Evolutionary conservation across 2,888 invertebrate genomes (phyloP).

Genomic region (Drosophila setosimentum): DNA sequence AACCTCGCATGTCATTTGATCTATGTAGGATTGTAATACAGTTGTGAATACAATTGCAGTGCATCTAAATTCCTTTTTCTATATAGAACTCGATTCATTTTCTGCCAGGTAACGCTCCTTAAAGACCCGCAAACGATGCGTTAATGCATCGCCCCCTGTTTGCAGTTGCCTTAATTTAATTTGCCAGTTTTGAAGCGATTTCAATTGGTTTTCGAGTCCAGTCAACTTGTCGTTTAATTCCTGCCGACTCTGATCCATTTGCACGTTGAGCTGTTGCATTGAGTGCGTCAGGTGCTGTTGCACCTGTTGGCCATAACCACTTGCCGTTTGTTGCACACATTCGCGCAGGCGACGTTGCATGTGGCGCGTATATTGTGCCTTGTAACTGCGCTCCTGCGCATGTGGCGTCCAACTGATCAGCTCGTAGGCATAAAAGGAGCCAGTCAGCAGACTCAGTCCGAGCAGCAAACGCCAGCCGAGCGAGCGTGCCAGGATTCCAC

Average conservation of each 20-base stretch:
- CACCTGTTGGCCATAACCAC: constrained; percentile 93
- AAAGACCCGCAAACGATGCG: constrained; percentile 42
- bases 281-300: constrained; percentile 48
- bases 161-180: constrained; percentile 33
- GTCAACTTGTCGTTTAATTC: constrained; percentile 23
- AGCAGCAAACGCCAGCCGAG: constrained; percentile 98
- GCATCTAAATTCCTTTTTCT: neutral
- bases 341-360: constrained; percentile 95
- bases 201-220: constrained; percentile 15
- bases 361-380: constrained; percentile 96
- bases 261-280: constrained; percentile 2
- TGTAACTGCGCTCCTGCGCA: constrained; percentile 97
- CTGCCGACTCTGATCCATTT: constrained; percentile 11
- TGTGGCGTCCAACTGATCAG: constrained; percentile 98
- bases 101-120: constrained; percentile 38
- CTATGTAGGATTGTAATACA: neutral
- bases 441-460: constrained; percentile 92
- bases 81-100: neutral
- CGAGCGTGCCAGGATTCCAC: constrained; percentile 95
- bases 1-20: neutral
- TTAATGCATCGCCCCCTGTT: constrained; percentile 11
- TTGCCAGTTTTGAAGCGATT: constrained; percentile 17
- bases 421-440: constrained; percentile 97
- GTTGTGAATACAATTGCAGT: neutral
- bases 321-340: constrained; percentile 96